These are phyloP conservation scores for Agrochola macilenta DNA, from an alignment of 2,888 invertebrate species.

Conservation along the genomic window DNA sequence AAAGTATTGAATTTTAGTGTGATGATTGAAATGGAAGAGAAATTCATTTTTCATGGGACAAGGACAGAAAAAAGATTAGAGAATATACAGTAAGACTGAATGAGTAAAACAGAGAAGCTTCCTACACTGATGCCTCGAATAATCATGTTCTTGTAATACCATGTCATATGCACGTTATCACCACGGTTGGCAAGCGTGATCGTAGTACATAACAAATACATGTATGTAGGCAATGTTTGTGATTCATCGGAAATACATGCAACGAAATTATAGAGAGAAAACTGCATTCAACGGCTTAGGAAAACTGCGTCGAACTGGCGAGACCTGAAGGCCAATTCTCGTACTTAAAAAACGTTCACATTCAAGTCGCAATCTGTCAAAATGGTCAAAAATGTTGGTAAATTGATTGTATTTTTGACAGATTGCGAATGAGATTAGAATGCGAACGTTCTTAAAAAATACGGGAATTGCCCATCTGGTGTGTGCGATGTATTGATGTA, in stretches of 20 bases:
- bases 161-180: constrained; percentile 29
- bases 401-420: no score
- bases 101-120: neutral
- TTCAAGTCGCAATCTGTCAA: no score
- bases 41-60: neutral
- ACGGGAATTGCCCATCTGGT: no score
- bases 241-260: constrained; percentile 36
- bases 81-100: neutral
- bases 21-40: neutral
- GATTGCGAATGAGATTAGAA: no score
- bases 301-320: neutral
- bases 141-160: neutral
- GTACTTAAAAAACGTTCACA: no score
- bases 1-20: neutral
- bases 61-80: neutral
- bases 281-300: constrained; percentile 12
- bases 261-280: constrained; percentile 29
- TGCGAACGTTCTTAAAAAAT: no score
- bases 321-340: no score
- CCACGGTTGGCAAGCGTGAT: constrained; percentile 49
- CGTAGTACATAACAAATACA: constrained; percentile 15
- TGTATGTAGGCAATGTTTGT: constrained; percentile 21
- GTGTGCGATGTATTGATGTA: neutral
- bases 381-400: no score
- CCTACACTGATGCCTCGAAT: neutral